Conservation (phyloP, 2,113 vertebrate genomes). For the Carettochelys insculpta region DNA sequence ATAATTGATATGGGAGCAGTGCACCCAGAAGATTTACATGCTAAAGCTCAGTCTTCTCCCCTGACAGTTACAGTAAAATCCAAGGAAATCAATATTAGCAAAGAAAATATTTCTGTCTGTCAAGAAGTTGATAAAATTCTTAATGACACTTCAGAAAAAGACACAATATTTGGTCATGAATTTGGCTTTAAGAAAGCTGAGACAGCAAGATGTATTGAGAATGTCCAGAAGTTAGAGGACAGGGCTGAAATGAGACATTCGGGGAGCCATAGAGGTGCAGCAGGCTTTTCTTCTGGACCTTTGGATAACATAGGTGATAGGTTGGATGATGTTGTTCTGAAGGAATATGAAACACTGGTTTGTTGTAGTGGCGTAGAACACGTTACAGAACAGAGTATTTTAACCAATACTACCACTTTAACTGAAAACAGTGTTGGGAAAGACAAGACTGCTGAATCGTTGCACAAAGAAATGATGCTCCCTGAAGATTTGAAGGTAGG, state of each 20-base stretch:
- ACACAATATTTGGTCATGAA: not conserved
- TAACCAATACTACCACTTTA: not conserved
- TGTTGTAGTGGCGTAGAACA: not conserved
- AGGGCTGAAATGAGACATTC: not conserved
- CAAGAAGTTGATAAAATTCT: not conserved
- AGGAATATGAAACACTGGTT: not conserved
- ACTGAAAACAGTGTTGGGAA: constrained; percentile 41
- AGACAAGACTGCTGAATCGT: not conserved
- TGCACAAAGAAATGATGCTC: not conserved
- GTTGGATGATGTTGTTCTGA: not conserved
- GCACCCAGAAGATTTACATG: not conserved
- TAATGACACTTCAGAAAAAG: constrained; percentile 5
- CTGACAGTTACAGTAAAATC: not conserved
- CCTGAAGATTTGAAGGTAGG: constrained; percentile 22
- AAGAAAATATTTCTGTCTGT: not conserved
- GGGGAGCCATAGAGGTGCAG: not conserved
- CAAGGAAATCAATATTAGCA: not conserved
- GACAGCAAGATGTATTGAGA: constrained; percentile 10
- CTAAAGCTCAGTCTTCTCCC: not conserved
- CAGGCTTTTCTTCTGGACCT: not conserved
- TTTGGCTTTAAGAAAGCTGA: not conserved
- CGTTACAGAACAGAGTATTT: not conserved
- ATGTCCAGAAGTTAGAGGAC: not conserved
- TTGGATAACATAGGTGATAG: not conserved
- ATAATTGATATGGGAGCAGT: rapidly evolving